These are phyloP conservation scores for Ceyx erithaca DNA, from an alignment of 2,797 vertebrate genomes.

Conservation along the genomic window DNA sequence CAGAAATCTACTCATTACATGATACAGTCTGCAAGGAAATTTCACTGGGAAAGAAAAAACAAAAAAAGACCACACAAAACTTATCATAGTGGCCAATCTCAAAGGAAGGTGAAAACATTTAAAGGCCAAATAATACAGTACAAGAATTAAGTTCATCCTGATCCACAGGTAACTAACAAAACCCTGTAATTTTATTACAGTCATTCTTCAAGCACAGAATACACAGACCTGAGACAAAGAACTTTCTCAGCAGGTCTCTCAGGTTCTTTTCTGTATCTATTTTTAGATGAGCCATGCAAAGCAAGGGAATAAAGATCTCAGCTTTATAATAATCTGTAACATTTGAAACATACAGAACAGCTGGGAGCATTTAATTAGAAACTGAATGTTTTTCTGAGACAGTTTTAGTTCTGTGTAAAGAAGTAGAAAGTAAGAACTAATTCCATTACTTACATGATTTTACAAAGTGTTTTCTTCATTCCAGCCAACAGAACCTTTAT, in stretches of 20 bases:
- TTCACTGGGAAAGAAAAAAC: too few relatives aligned
- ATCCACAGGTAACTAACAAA: not conserved
- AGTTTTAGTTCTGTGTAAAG: not conserved
- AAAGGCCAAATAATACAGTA: not conserved
- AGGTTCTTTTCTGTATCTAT: not conserved
- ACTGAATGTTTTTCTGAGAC: not conserved
- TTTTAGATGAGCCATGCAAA: not conserved
- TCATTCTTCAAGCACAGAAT: not conserved
- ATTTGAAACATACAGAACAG: not conserved
- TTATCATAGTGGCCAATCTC: not conserved
- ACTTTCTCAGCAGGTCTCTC: not conserved
- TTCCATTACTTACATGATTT: not conserved
- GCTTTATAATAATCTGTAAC: not conserved
- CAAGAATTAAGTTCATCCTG: not conserved
- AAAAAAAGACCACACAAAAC: too few relatives aligned
- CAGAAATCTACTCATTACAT: not conserved
- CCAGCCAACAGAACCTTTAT: not conserved
- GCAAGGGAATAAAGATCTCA: not conserved
- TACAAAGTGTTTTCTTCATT: not conserved
- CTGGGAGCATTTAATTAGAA: not conserved
- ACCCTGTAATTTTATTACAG: not conserved
- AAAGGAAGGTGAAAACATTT: not conserved
- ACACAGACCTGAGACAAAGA: not conserved
- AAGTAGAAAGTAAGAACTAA: not conserved
- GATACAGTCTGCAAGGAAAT: not conserved